Conservation (phyloP, 2,797 vertebrate genomes). For the Lepilemur septentrionalis region DNA sequence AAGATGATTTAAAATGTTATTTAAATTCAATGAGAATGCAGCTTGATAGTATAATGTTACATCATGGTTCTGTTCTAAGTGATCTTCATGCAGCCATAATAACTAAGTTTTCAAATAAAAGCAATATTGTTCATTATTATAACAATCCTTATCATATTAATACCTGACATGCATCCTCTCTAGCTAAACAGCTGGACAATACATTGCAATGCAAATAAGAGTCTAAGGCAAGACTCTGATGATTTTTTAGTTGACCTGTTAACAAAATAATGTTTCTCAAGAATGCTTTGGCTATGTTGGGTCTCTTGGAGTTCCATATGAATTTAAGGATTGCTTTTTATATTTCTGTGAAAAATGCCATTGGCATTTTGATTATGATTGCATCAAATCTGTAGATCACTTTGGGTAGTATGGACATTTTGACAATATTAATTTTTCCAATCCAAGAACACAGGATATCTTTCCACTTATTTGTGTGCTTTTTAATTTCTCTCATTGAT, state of each 20-base stretch:
- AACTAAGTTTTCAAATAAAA: constrained; percentile 59
- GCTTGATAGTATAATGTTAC: background rate
- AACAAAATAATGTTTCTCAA: background rate
- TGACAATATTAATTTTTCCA: background rate
- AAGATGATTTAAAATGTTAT: background rate
- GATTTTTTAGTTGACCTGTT: constrained; percentile 49
- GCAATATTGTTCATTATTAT: constrained; percentile 62
- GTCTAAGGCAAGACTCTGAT: constrained; percentile 46
- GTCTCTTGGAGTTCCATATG: background rate
- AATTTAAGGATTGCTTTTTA: background rate
- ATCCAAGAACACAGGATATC: background rate
- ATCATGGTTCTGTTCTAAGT: constrained; percentile 60
- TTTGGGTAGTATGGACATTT: background rate
- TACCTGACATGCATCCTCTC: constrained; percentile 55
- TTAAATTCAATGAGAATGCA: background rate
- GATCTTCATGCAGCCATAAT: background rate
- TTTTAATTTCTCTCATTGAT: background rate
- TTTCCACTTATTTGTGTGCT: background rate
- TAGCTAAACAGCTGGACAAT: constrained; percentile 63
- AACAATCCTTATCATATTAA: constrained; percentile 65
- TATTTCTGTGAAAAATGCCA: background rate
- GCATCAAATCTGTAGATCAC: background rate
- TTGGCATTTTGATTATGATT: background rate
- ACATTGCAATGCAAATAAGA: constrained; percentile 64
- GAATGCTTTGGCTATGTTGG: background rate